Evolutionary conservation across 2,888 invertebrate genomes (phyloP).

Genomic region (Hemithea aestivaria): DNA sequence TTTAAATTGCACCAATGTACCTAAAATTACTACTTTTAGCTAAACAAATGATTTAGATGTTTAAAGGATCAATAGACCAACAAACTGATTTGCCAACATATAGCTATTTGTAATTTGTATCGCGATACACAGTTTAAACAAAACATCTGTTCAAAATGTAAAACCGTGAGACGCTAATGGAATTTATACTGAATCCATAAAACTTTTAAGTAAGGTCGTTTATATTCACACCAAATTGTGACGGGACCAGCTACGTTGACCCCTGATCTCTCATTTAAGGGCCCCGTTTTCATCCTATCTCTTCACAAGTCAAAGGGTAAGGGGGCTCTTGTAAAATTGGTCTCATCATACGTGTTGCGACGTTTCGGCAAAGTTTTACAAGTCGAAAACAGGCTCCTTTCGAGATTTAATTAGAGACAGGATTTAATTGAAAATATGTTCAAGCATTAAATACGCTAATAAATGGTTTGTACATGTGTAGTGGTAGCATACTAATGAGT

Average conservation of each 20-base stretch:
- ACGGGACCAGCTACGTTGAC: constrained; percentile 40
- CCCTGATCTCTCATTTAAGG: constrained; percentile 27
- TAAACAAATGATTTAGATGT: no score
- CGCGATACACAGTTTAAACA: constrained; percentile 26
- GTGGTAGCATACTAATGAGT: constrained; percentile 26
- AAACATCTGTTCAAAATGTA: constrained; percentile 66
- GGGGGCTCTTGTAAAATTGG: constrained; percentile 39
- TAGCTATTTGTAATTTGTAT: neutral
- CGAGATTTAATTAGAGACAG: constrained; percentile 61
- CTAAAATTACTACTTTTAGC: no score
- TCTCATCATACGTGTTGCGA: constrained; percentile 46
- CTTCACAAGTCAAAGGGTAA: constrained; percentile 15
- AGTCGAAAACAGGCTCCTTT: constrained; percentile 60
- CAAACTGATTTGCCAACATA: no score
- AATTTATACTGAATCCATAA: constrained; percentile 69
- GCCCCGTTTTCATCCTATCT: constrained; percentile 13
- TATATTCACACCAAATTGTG: constrained; percentile 59
- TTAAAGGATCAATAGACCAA: no score
- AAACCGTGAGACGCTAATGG: constrained; percentile 67
- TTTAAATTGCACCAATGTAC: no score
- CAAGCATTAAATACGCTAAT: constrained; percentile 54
- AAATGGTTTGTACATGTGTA: constrained; percentile 48
- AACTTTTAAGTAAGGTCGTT: constrained; percentile 71
- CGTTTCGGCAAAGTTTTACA: constrained; percentile 45
- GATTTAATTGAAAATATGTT: constrained; percentile 66